Conservation (phyloP, 2,888 invertebrate genomes). For the Agrotis clavis region DNA sequence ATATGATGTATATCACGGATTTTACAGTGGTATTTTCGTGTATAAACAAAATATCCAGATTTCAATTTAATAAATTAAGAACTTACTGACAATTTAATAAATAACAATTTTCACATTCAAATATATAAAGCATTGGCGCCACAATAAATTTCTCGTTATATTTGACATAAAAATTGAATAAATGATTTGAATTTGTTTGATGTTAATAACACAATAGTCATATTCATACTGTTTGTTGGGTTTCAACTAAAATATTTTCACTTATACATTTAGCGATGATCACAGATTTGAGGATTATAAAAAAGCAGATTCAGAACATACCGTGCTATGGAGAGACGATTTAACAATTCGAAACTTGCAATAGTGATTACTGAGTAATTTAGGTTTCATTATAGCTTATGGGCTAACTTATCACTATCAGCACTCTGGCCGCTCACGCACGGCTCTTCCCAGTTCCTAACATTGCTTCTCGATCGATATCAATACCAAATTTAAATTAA, state of each 20-base stretch:
- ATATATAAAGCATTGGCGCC: constrained; percentile 84
- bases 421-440: constrained; percentile 83
- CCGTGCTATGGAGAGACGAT: constrained; percentile 90
- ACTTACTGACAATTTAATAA: constrained; percentile 89
- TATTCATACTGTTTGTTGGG: constrained; percentile 80
- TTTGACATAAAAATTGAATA: constrained; percentile 64
- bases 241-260: constrained; percentile 86
- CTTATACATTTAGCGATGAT: constrained; percentile 90
- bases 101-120: constrained; percentile 89
- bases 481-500: constrained; percentile 90
- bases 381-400: constrained; percentile 89
- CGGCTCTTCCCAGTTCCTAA: constrained; percentile 83
- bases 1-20: constrained; percentile 91
- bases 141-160: constrained; percentile 81
- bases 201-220: constrained; percentile 68
- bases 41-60: constrained; percentile 90
- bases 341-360: constrained; percentile 89
- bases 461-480: constrained; percentile 90
- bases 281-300: constrained; percentile 91
- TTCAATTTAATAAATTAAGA: constrained; percentile 90
- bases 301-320: constrained; percentile 90
- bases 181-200: constrained; percentile 59
- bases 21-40: constrained; percentile 90
- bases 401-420: constrained; percentile 89
- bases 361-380: constrained; percentile 91